Evolutionary conservation across 1,140 invertebrate genomes (phyloP), one percentile per base, ranked within the genome.

Genomic region (Lepidostoma basale): DNA sequence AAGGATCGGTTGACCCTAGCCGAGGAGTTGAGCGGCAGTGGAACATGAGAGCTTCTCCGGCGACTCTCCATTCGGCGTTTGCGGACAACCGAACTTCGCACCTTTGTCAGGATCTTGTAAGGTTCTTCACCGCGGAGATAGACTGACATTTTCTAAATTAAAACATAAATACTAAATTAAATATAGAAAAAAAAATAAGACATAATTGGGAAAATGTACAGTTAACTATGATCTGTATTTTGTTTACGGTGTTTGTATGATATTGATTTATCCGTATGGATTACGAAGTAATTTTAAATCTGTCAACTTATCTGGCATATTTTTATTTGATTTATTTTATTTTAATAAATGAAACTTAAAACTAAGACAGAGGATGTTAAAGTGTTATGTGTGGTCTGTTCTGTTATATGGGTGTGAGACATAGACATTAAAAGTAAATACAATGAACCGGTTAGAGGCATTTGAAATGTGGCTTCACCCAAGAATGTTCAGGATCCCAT

Each of bases 51-150:
- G 47, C 6, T 58, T 22, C 30, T 64, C 59, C 69, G 79, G 77
- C 18, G 59, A 62, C 1, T 75, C 5, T 69, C 72, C 81, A 83
- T 83, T 52, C 77, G 73, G 26, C 77, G 78, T 72, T 77, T 78
- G 44, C 81, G 75, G 23, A 77, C 72, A 4, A 81, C 74, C 23
- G 78, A 77, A 20, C 74, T 67, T 69, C 79, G 78, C 16, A 83
- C 80, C 10, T 75, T 73, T 16, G 76, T 73, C 9, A 83, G 36
- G 60, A 81, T 80, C 74, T 81, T 81, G 47, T 80, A 77, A 64
- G 79, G 79, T 65, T 82, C 77, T 9, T 77, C 74, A 16, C 70
- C 62, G 12, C 77, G 76, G 0, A 83, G 70, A 28, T 76, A 77
- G 40, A 76, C 75, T 3, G 74, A 75, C 49, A 83, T 72, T 71